These are phyloP conservation scores for Coregonus suidteri DNA, from an alignment of 2,797 vertebrate species.

Conservation along the genomic window DNA sequence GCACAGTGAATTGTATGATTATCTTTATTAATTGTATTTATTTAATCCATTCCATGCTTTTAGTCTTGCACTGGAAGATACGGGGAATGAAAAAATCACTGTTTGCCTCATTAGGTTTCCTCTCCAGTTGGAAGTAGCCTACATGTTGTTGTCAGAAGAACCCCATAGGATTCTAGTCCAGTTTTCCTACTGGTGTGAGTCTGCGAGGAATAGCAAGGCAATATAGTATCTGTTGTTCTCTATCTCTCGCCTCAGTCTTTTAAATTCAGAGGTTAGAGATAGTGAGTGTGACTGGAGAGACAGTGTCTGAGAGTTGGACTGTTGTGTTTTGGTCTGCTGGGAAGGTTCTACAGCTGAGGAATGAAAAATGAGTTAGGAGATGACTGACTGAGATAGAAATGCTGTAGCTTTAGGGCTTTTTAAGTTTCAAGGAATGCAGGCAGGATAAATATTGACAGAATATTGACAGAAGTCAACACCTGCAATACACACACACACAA, in stretches of 20 bases:
- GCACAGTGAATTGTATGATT: slow-evolving; percentile 81
- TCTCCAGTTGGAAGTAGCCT: slow-evolving; percentile 75
- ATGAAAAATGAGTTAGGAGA: neutral
- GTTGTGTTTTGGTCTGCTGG: neutral
- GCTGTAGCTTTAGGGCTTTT: neutral
- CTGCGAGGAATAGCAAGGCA: neutral
- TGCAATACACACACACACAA: neutral
- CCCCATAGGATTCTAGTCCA: slow-evolving; percentile 65
- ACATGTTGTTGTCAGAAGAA: slow-evolving; percentile 64
- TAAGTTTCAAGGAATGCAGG: neutral
- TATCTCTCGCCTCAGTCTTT: neutral
- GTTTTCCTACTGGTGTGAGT: slow-evolving; percentile 62
- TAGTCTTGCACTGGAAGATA: slow-evolving; percentile 79
- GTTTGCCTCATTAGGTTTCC: slow-evolving; percentile 80
- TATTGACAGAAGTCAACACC: neutral
- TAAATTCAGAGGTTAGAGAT: neutral
- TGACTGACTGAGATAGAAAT: neutral
- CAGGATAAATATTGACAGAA: neutral
- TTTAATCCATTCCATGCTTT: slow-evolving; percentile 85
- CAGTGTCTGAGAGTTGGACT: neutral
- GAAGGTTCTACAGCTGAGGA: neutral
- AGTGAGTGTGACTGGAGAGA: neutral
- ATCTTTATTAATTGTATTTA: slow-evolving; percentile 86
- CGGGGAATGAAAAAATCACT: slow-evolving; percentile 80
- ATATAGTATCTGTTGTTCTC: neutral